phyloP scores from a whole-genome alignment of 2,113 vertebrate species.

The Eptatretus burgeri region DNA sequence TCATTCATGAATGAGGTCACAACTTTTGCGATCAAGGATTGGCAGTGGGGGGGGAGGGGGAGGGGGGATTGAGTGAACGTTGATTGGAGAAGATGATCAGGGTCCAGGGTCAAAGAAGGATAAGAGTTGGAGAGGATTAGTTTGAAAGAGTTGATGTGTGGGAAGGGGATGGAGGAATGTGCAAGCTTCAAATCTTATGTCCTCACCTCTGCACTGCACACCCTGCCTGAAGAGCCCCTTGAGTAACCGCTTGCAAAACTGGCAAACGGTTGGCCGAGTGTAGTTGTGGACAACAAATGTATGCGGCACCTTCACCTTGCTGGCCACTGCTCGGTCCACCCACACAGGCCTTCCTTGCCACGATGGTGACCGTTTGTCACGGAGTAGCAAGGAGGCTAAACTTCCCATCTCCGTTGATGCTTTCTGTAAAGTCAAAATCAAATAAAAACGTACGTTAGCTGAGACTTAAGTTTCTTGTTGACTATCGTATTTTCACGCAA shows the following conservation, averaged over 20 bases:
- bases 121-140: not conserved
- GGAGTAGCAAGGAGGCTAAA: no score
- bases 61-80: no score
- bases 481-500: no score
- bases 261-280: constrained; percentile 49
- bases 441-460: no score
- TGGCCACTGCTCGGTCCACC: constrained; percentile 46
- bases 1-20: no score
- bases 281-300: constrained; percentile 58
- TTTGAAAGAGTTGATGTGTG: not conserved
- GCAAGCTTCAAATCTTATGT: no score
- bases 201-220: constrained; percentile 53
- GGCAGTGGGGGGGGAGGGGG: not conserved
- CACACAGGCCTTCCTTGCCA: constrained; percentile 48
- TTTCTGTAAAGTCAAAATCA: no score
- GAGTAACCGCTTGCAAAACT: constrained; percentile 55
- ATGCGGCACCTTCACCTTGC: constrained; percentile 58
- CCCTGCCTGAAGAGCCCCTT: constrained; percentile 52
- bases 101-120: not conserved
- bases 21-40: not conserved
- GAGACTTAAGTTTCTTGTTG: no score
- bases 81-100: not conserved
- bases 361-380: constrained; percentile 9
- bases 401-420: no score
- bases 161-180: not conserved